phyloP scores from a whole-genome alignment of 2,113 vertebrate genomes.

The Nothoprocta perdicaria region DNA sequence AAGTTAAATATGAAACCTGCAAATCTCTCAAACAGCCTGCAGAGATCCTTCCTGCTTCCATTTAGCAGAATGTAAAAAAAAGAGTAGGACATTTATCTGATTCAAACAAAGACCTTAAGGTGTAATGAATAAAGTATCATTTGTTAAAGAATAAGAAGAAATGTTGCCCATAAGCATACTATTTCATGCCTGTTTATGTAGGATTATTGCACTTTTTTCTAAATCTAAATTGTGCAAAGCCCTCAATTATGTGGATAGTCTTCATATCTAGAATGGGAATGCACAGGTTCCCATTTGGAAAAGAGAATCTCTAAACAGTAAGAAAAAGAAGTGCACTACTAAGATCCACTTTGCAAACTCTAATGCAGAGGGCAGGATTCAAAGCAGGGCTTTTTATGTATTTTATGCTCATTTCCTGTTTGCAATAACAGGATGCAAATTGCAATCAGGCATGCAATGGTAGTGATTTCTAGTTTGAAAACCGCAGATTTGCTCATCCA shows the following conservation, averaged over 20 bases:
- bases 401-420: neutral
- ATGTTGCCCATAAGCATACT: neutral
- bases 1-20: neutral
- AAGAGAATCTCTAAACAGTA: neutral
- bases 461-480: neutral
- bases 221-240: neutral
- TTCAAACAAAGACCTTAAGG: neutral
- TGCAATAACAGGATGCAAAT: neutral
- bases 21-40: neutral
- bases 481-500: neutral
- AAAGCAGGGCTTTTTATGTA: neutral
- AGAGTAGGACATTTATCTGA: neutral
- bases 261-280: neutral
- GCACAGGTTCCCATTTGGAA: neutral
- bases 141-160: neutral
- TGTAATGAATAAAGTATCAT: neutral
- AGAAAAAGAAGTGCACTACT: neutral
- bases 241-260: neutral
- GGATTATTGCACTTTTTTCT: neutral
- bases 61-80: neutral
- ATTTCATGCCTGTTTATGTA: neutral
- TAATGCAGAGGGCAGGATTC: neutral
- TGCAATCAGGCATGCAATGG: neutral
- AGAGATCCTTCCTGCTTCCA: accelerated
- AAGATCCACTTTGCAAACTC: accelerated